Base-by-base conservation (phyloP, 1,140 invertebrate species). In the Elymnias hypermnestra region DNA sequence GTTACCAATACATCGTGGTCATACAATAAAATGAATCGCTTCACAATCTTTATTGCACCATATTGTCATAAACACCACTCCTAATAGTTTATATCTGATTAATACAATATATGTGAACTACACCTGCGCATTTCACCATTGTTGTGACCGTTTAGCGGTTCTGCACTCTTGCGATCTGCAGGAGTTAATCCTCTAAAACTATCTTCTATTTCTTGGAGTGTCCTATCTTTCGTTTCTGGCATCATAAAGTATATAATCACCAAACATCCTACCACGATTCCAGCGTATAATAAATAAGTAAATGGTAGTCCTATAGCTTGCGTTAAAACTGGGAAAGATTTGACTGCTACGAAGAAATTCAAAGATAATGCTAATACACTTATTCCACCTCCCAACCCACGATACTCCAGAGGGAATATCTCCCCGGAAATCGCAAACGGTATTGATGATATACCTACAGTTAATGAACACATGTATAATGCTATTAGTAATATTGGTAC, bases 371-470 rank as follows among this genome's bases (percentile, higher is more conserved):
- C 70, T 44, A 75, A 48, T 5, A 73, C 62, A 48, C 77, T 74
- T 0, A 83, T 69, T 13, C 79, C 77, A 18, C 78, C 70, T 3
- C 77, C 82, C n/a, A 83, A 62, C 7, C 72, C 76, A 26, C 82
- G 53, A 36, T 82, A 85, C 42, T 76, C 74, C 15, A 85, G 54
- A 0, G 82, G 72, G 52, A 85, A 85, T 23, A 85, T 74, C 38
- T 85, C 82, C 0, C 82, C 82, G 12, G 77, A 81, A 33, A 85
- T 55, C 5, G 82, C 64, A 37, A 82, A 85, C 2, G 82, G 77
- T 36, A 85, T 72, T 3, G 82, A 74, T 0, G 74, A 72, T 42
- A 85, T 78, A 8, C 82, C 82, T 5, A 82, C 54, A 7, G 82
- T 82, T 25, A 85, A 45, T 10, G 79, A 81, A 19, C 74, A 72